Percentiles rank a stretch among this genome's conserved stretches.
These are phyloP conservation scores for Drosophila putrida DNA, from an alignment of 2,888 invertebrate species.

Conservation along the genomic window DNA sequence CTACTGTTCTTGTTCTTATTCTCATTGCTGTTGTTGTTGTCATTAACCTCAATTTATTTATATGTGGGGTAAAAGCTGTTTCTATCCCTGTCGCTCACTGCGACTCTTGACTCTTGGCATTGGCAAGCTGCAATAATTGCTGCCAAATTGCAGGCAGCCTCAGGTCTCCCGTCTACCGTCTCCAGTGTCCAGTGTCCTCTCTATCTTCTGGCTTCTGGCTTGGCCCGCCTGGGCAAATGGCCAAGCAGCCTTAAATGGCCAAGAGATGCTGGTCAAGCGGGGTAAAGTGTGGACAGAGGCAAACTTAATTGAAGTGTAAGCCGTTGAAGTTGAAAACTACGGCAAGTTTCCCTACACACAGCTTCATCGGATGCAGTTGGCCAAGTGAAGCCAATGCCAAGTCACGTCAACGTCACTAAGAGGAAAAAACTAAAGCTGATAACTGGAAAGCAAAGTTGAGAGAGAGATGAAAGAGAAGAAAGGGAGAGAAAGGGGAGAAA, in stretches of 20 bases:
- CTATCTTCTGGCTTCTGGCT: neutral
- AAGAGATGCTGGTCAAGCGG: constrained; percentile 35
- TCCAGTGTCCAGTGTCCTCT: neutral
- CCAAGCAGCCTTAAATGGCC: constrained; percentile 46
- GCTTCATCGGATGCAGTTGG: constrained; percentile 24
- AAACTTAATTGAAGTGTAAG: constrained; percentile 78
- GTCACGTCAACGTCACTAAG: constrained; percentile 64
- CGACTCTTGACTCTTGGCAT: constrained; percentile 65
- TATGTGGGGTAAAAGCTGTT: constrained; percentile 39
- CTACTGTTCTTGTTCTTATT: constrained; percentile 6
- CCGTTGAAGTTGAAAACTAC: constrained; percentile 65
- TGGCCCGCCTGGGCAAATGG: constrained; percentile 50
- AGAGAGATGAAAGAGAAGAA: neutral
- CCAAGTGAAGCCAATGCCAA: constrained; percentile 28
- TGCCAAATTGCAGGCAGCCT: constrained; percentile 73
- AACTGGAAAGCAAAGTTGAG: constrained; percentile 1
- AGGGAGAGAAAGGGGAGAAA: neutral
- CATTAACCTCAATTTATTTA: constrained; percentile 69
- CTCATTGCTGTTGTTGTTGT: constrained; percentile 37
- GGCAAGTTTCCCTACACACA: constrained; percentile 2
- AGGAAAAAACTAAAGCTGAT: constrained; percentile 39
- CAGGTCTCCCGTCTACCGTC: neutral
- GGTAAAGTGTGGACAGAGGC: constrained; percentile 1
- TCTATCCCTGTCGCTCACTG: constrained; percentile 22
- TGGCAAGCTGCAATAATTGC: constrained; percentile 76